phyloP scores from a whole-genome alignment of 37 sponge, comb jelly and placozoan species.

The Aplysina aerophoba region DNA sequence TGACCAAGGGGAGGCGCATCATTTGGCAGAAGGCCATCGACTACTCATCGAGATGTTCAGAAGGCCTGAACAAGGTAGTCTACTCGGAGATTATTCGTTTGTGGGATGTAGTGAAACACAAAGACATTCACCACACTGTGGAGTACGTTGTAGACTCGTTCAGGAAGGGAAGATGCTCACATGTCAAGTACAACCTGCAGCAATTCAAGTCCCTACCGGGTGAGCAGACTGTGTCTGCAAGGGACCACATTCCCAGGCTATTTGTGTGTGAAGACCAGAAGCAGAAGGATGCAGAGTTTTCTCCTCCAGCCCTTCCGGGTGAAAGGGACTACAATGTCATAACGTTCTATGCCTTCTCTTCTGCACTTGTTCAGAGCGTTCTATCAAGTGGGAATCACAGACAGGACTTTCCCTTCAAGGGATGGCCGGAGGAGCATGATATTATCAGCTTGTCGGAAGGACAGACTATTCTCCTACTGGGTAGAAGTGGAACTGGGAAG shows the following conservation, averaged over 20 bases:
- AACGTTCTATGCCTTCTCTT: constrained; percentile 62
- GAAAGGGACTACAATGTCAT: constrained; percentile 62
- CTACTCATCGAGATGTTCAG: constrained; percentile 67
- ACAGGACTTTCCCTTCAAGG: constrained; percentile 68
- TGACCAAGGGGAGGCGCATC: constrained; percentile 55
- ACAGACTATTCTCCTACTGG: constrained; percentile 64
- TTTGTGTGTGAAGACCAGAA: not conserved
- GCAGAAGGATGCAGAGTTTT: not conserved
- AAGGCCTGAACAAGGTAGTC: constrained; percentile 12
- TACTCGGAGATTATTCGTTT: constrained; percentile 77
- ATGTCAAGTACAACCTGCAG: constrained; percentile 6
- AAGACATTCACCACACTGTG: constrained; percentile 43
- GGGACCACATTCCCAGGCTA: constrained; percentile 1
- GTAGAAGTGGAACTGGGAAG: constrained; percentile 89
- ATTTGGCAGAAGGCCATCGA: constrained; percentile 79
- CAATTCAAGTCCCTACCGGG: not conserved
- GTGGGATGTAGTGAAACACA: constrained; percentile 68
- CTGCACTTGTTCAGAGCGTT: constrained; percentile 42
- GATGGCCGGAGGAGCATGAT: constrained; percentile 75
- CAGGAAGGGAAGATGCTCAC: constrained; percentile 4
- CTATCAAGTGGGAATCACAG: constrained; percentile 37
- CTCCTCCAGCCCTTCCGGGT: constrained; percentile 60
- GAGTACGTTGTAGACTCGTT: constrained; percentile 57
- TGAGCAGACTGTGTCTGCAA: not conserved
- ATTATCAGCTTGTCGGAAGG: constrained; percentile 57